A percentile compares a stretch with the other conserved stretches of the same genome.
Conservation (phyloP, 2,797 vertebrate species). For the Falco novaeseelandiae region DNA sequence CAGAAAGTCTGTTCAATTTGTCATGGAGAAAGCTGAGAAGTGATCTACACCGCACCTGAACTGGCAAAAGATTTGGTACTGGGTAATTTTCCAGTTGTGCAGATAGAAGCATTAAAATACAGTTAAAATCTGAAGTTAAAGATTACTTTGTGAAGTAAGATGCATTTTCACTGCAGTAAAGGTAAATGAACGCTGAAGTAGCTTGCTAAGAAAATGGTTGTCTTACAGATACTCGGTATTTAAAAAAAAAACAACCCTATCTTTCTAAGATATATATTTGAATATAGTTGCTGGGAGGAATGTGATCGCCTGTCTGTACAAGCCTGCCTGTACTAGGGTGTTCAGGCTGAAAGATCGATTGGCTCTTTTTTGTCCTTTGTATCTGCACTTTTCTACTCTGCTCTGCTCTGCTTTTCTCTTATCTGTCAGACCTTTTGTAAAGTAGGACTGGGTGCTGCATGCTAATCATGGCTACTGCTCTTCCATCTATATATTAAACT, state of each 20-base stretch:
- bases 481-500: not conserved
- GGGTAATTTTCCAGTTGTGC: not conserved
- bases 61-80: not conserved
- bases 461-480: not conserved
- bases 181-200: not conserved
- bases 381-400: not conserved
- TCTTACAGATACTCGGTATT: not conserved
- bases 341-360: not conserved
- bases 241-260: not conserved
- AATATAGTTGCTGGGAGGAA: not conserved
- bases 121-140: not conserved
- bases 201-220: not conserved
- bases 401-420: not conserved
- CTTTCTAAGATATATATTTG: not conserved
- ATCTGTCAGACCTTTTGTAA: not conserved
- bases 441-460: not conserved
- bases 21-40: not conserved
- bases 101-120: not conserved
- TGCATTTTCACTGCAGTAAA: not conserved
- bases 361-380: not conserved
- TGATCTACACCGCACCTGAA: not conserved
- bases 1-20: not conserved
- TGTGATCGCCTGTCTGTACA: not conserved
- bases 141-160: not conserved
- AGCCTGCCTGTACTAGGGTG: too few species aligned